Base-by-base conservation (phyloP, 2,113 vertebrate genomes). In the Hassar affinis region DNA sequence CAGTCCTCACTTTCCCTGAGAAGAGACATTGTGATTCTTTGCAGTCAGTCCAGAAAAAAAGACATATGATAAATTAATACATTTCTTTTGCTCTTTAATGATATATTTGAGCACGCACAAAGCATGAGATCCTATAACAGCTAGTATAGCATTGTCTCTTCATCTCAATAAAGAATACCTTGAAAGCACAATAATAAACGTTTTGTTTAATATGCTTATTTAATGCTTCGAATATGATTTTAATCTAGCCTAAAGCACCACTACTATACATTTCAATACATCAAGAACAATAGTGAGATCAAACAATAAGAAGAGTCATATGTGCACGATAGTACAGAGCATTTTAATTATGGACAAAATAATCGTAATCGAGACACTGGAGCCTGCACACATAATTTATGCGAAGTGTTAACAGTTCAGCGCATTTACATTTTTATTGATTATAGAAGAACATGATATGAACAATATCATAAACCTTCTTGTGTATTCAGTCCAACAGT, bases 61-160 rank as follows among this genome's bases (percentile, higher is more conserved):
- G 27, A 56, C n/a, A 25, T 84, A 80, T 51, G 25, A 80, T 80
- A 66, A n/a, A n/a, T n/a, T 62, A 33, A 47, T 35, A 69, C 35
- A 22, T 20, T 14, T 38, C 4, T 78, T 81, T 35, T 52, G 17
- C 52, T 76, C 49, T 72, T 52, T 45, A 45, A 14, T 57, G 25
- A 14, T 27, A 25, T 56, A 54, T 78, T 47, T 45, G 22, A 42
- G 22, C 10, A 4, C 27, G 33, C 64, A 57, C 54, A 38, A 56
- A 45, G 33, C n/a, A 17, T 56, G 47, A 35, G 33, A 38, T 49
- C 25, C 27, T 35, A 6, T 30, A 2, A 38, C 64, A 30, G 38
- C 42, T 81, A 66, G 71, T 4, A 51, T 35, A 33, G 7, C 27
- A 35, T 64, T 80, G 11, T 80, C 7, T 64, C 22, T 49, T 30